phyloP scores from a whole-genome alignment of 2,888 invertebrate species.

The Dicyrtomina minuta region DNA sequence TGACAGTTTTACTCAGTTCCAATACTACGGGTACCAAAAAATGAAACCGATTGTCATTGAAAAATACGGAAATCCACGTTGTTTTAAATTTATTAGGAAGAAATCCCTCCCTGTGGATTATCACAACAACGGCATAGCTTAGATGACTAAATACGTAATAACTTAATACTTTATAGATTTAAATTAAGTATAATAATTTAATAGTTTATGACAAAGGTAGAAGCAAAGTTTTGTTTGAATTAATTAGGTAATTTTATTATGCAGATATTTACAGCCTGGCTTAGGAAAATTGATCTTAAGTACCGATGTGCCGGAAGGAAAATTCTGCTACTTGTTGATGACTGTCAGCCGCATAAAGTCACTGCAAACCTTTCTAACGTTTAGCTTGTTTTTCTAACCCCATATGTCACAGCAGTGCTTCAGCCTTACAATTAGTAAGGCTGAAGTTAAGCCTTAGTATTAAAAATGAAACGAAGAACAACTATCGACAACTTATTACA shows the following conservation, averaged over 20 bases:
- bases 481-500: neutral
- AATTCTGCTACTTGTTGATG: constrained; percentile 38
- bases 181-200: no score
- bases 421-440: neutral
- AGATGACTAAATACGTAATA: no score
- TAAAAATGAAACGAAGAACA: constrained; percentile 19
- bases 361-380: neutral
- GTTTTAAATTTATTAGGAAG: constrained; percentile 32
- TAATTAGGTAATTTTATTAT: no score
- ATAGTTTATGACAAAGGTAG: no score
- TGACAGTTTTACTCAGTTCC: constrained; percentile 36
- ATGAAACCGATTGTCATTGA: constrained; percentile 39
- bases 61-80: constrained; percentile 33
- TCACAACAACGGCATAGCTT: constrained; percentile 51
- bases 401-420: neutral
- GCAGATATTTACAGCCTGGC: constrained; percentile 37
- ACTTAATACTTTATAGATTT: no score
- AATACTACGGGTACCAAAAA: constrained; percentile 37
- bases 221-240: no score
- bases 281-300: constrained; percentile 19
- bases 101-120: constrained; percentile 46
- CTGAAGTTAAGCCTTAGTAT: no score
- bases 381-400: neutral
- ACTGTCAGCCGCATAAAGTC: constrained; percentile 32
- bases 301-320: constrained; percentile 16